Base-by-base conservation (phyloP, 53 echinoderm and acorn worm genomes). In the Echinometra lucunter region DNA sequence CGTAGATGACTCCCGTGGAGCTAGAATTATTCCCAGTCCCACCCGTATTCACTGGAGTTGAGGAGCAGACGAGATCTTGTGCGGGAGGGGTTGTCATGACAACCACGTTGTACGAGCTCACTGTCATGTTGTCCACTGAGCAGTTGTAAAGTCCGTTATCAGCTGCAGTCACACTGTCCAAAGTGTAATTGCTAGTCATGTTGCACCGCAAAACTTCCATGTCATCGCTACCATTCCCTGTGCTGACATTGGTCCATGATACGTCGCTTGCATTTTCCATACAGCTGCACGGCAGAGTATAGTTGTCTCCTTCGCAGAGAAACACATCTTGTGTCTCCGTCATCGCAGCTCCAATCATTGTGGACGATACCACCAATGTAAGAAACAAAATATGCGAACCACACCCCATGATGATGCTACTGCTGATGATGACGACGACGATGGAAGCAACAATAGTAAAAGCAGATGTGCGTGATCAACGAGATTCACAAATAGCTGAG, bases 251-350 rank as follows among this genome's bases (percentile, higher is more conserved):
- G n/a, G 45, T 85, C 57, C 57, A 89, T 21, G 49, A n/a, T 21
- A 60, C 6, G 13, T 58, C 0, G 60, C 30, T 66, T 11, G 1
- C 69, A 70, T 69, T 70, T 5, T 47, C 69, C 0, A 28, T n/a
- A 63, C n/a, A 67, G 45, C 45, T 70, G 30, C 91, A 91, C 6
- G 91, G 45, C 10, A 91, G 69, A 21, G 72, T 45, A 16, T 70
- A 10, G 30, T 45, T 28, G 0, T 44, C 91, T 67, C 91, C 91
- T 15, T 91, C 91, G 72, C 60, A 89, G 6, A 19, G n/a, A 37
- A 0, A 47, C 2, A 85, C 0, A 21, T 85, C 27, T 19, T 85
- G 85, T 28, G 4, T 28, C 85, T 47, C 49, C 3, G 85, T 49
- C 47, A 0, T 12, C 30, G 47, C 49, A 49, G 6, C 49, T n/a